These are phyloP conservation scores for Solea senegalensis DNA, from an alignment of 2,113 vertebrate genomes.

Conservation along the genomic window DNA sequence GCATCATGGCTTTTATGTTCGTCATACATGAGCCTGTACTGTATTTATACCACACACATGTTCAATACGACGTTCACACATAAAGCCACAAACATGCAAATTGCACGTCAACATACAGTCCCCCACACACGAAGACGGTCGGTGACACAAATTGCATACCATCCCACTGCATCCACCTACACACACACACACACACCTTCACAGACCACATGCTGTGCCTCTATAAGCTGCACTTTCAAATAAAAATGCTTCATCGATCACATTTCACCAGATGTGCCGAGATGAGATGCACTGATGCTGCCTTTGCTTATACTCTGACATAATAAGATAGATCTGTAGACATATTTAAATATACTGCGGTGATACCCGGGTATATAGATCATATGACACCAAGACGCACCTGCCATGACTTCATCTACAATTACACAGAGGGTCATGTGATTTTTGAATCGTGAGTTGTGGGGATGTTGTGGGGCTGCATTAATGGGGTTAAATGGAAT, in stretches of 20 bases:
- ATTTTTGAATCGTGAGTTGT: neutral
- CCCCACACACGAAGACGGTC: slow-evolving; percentile 10
- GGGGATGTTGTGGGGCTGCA: neutral
- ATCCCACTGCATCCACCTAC: neutral
- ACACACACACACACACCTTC: neutral
- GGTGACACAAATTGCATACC: slow-evolving; percentile 8
- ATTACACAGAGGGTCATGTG: slow-evolving; percentile 16
- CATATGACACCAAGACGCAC: neutral
- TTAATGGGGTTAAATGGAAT: neutral
- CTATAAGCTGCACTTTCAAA: slow-evolving; percentile 28
- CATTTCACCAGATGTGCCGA: slow-evolving; percentile 7
- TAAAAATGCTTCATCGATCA: slow-evolving; percentile 16
- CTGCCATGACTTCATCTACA: neutral
- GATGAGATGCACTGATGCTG: neutral
- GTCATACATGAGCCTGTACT: neutral
- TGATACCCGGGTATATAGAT: neutral
- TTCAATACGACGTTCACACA: neutral
- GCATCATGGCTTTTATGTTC: slow-evolving; percentile 18
- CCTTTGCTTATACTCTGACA: neutral
- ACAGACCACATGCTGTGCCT: slow-evolving; percentile 4
- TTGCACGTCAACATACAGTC: neutral
- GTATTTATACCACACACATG: slow-evolving; percentile 5
- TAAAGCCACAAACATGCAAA: slow-evolving; percentile 30
- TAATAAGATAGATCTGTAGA: neutral
- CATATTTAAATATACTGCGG: neutral